These are phyloP conservation scores for Itoplectis maculator DNA, from an alignment of 2,888 invertebrate genomes.

Conservation along the genomic window DNA sequence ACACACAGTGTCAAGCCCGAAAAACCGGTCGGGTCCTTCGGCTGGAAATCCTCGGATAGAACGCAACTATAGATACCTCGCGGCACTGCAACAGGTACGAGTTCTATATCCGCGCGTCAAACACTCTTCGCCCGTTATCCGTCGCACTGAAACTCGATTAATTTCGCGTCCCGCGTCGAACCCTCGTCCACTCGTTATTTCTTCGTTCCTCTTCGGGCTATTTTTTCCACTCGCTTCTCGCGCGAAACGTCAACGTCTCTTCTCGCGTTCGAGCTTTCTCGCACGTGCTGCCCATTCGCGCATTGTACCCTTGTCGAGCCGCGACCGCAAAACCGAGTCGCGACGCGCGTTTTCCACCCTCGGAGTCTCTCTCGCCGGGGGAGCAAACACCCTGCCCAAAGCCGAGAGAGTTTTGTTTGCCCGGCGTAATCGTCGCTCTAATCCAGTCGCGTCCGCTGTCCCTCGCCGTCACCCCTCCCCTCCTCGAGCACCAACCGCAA, in stretches of 20 bases:
- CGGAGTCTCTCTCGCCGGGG: neutral
- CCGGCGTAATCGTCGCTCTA: neutral
- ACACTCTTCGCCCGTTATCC: constrained; percentile 6
- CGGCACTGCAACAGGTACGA: constrained; percentile 45
- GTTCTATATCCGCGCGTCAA: constrained; percentile 17
- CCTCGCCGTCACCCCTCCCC: neutral
- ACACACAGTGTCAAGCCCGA: no score
- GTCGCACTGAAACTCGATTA: constrained; percentile 12
- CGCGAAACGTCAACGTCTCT: constrained; percentile 13
- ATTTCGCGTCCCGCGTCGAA: neutral
- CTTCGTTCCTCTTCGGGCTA: neutral
- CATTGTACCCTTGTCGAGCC: no score
- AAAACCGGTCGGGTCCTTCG: no score
- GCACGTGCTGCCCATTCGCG: neutral
- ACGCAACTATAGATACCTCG: neutral
- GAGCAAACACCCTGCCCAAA: constrained; percentile 17
- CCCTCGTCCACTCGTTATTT: neutral
- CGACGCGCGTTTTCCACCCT: neutral
- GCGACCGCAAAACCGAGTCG: neutral
- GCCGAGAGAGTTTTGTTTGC: constrained; percentile 7
- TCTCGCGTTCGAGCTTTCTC: neutral
- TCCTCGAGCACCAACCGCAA: neutral
- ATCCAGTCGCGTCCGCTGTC: neutral
- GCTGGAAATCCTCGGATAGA: no score
- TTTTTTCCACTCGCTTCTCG: neutral